Percentiles rank a stretch among this genome's conserved stretches.
phyloP scores from a whole-genome alignment of 2,113 vertebrate species.

The Notothenia rossii region DNA sequence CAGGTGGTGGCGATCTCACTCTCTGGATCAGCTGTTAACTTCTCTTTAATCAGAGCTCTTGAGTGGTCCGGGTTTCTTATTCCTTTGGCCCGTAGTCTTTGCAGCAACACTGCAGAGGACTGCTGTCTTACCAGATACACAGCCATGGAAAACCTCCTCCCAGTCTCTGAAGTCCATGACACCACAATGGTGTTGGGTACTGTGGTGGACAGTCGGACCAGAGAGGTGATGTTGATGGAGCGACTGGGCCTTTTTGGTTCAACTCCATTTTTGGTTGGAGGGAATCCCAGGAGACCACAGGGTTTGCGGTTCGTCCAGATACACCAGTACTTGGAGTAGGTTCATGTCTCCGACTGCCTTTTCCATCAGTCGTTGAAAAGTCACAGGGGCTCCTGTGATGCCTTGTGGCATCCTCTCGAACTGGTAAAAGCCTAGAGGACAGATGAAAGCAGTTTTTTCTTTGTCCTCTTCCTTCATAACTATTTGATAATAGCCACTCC shows the following conservation, averaged over 20 bases:
- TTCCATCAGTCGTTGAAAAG: no score
- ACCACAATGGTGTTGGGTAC: slow-evolving; percentile 98
- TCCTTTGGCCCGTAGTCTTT: slow-evolving; percentile 96
- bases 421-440: no score
- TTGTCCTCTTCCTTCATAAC: no score
- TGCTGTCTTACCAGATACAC: slow-evolving; percentile 98
- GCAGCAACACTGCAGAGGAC: slow-evolving; percentile 94
- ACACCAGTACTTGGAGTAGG: no score
- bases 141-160: slow-evolving; percentile 99
- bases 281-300: slow-evolving; percentile 43
- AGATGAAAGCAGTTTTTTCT: no score
- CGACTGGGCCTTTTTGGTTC: slow-evolving; percentile 99
- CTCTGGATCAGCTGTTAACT: slow-evolving; percentile 96
- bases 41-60: slow-evolving; percentile 98
- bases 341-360: no score
- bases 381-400: no score
- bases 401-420: no score
- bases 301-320: no score
- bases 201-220: slow-evolving; percentile 96
- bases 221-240: slow-evolving; percentile 98
- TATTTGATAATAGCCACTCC: no score
- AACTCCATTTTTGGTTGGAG: slow-evolving; percentile 99
- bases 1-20: slow-evolving; percentile 99
- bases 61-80: slow-evolving; percentile 99
- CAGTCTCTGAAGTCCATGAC: slow-evolving; percentile 98